Evolutionary conservation across 2,113 vertebrate genomes (phyloP).

Genomic region (Coreoperca whiteheadi): DNA sequence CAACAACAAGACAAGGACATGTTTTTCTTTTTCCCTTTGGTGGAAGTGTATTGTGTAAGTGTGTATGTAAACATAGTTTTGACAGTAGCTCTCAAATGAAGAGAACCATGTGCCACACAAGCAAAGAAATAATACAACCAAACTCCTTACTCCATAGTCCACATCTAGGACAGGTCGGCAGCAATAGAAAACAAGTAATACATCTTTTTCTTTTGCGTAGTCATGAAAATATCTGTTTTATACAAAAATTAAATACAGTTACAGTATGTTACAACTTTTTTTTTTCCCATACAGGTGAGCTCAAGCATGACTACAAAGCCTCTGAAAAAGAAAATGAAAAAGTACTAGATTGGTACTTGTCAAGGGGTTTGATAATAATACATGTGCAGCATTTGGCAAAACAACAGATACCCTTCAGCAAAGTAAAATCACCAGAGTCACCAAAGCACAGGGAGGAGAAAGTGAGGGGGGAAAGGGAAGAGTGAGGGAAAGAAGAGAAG

Average conservation of each 20-base stretch:
- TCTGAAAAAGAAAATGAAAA: slow-evolving; percentile 53
- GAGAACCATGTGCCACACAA: slow-evolving; percentile 91
- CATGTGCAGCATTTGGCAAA: slow-evolving; percentile 93
- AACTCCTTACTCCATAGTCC: slow-evolving; percentile 79
- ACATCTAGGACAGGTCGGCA: slow-evolving; percentile 84
- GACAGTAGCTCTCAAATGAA: slow-evolving; percentile 90
- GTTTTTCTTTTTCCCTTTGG: slow-evolving; percentile 90
- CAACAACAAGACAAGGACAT: slow-evolving; percentile 95
- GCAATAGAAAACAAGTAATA: slow-evolving; percentile 92
- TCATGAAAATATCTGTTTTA: slow-evolving; percentile 99
- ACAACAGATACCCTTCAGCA: slow-evolving; percentile 89
- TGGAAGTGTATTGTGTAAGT: slow-evolving; percentile 93
- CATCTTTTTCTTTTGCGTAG: slow-evolving; percentile 80
- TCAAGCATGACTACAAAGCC: slow-evolving; percentile 80
- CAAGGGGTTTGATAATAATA: slow-evolving; percentile 85
- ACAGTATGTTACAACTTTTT: slow-evolving; percentile 87
- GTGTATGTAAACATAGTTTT: slow-evolving; percentile 96
- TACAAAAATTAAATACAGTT: slow-evolving; percentile 98
- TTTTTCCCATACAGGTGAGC: slow-evolving; percentile 81
- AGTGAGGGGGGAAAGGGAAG: slow-evolving; percentile 51
- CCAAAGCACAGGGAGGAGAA: slow-evolving; percentile 90
- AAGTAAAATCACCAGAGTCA: slow-evolving; percentile 93
- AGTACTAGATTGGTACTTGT: slow-evolving; percentile 83
- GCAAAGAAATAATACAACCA: slow-evolving; percentile 73
- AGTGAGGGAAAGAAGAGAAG: slow-evolving; percentile 42